Base-by-base conservation (phyloP, 2,113 vertebrate species). In the Syngnathoides biaculeatus region DNA sequence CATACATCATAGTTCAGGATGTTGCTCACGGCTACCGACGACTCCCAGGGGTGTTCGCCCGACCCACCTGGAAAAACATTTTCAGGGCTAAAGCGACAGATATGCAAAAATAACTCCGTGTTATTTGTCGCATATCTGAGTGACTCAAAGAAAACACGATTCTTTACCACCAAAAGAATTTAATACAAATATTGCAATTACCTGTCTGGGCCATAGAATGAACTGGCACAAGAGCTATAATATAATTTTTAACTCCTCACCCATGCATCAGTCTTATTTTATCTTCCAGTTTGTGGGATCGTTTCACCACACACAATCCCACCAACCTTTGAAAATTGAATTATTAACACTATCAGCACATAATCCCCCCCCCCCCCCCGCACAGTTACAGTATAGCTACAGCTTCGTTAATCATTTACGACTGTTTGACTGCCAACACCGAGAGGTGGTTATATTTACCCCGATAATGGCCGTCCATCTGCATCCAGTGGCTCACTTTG, bases 321-420 rank as follows among this genome's bases (percentile, higher is more conserved):
- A 45, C 39, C 71, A 80, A 71, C 71, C 74, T 87, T 88, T 76
- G 60, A 87, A 80, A 73, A 0, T 69, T 91, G 62, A 90, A 91
- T 90, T 88, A 92, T 92, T 92, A 74, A 91, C 71, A 12, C 42
- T 77, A 81, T 80, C 81, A 84, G 73, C 73, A 84, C 87, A 78
- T 86, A 84, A 90, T 89, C 84, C 83, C 71, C 43, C 70, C 77
- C 76, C 72, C 73, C 88, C 84, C 83, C 71, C 43, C 70, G 77
- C 76, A 73, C 73, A 88, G 90, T 92, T 91, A 90, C 89, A 91
- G 91, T 91, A 90, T 90, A 91, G 90, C 90, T 91, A 87, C 82
- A 72, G 75, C 80, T 71, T 59, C 79, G 89, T 91, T 72, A 91
- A 92, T 89, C 83, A 91, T 91, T 90, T 87, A 91, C 84, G 79